Base-by-base conservation (phyloP, 1,140 invertebrate genomes). In the Drosophila pectinifera region DNA sequence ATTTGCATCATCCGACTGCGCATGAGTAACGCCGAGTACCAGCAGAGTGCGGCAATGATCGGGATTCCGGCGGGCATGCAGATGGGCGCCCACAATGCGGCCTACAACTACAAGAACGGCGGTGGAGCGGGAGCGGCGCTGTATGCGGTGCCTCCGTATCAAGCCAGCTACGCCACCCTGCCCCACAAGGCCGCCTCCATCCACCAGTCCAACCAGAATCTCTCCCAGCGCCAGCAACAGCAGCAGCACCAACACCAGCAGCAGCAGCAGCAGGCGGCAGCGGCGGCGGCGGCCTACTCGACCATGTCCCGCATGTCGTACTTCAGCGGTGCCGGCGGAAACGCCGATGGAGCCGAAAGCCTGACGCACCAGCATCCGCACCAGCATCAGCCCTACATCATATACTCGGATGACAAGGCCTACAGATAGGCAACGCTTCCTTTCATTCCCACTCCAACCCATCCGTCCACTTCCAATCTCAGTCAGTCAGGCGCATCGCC, bases 1-100 rank as follows among this genome's bases (percentile, higher is more conserved):
- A 97, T 98, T 63, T 98, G 97, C 88, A 96, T 98, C 16, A 96
- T 97, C 13, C 94, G 96, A 22, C 88, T 95, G 76, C 93, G 94
- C 76, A 95, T 95, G 94, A 94, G 93, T 39, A 94, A 94, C 20
- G 94, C 93, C 6, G 94, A 95, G 56, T 96, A 96, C 69, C 94
- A 95, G 51, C 95, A 95, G 56, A 95, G 94, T 28, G 95, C 94
- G 1, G 83, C 95, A 18, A 95, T 93, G 73, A 94, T 93, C 74
- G 94, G 92, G 75, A 93, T 93, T 85, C 94, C 94, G 2, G 83
- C 92, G 55, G 67, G 65, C 24, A 83, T 91, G 78, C 80, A 94
- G 61, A 68, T 94, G 85, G 92, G 94, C 59, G 92, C 91, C 16
- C 93, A 93, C 34, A 94, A 93, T 92, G 93, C 84, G 57, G 93